phyloP scores from a whole-genome alignment of 2,888 invertebrate species.

The Sipha maydis region DNA sequence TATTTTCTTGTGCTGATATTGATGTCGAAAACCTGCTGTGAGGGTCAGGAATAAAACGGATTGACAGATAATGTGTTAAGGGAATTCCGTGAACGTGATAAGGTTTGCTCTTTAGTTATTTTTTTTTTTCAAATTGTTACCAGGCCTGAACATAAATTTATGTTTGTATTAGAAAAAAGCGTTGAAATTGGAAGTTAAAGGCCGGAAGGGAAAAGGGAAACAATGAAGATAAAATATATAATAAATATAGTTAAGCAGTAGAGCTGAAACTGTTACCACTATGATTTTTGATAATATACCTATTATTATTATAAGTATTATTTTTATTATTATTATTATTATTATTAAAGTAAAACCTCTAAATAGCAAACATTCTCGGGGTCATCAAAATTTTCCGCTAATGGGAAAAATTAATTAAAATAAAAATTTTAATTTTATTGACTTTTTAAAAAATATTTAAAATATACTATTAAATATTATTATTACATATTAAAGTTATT shows the following conservation, averaged over 20 bases:
- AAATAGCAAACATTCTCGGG: too few relatives aligned
- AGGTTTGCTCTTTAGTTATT: conserved; percentile 19
- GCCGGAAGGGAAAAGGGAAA: not conserved
- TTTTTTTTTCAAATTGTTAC: conserved; percentile 38
- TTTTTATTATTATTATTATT: too few relatives aligned
- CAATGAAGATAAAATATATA: not conserved
- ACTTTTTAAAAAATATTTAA: too few relatives aligned
- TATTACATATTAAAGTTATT: too few relatives aligned
- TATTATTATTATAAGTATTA: too few relatives aligned
- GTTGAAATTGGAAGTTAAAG: conserved; percentile 29
- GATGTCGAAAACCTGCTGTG: too few relatives aligned
- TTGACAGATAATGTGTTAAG: conserved; percentile 43
- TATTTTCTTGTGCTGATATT: too few relatives aligned
- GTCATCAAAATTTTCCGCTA: too few relatives aligned
- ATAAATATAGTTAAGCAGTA: not conserved
- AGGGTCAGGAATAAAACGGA: conserved; percentile 50
- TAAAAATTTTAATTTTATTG: too few relatives aligned
- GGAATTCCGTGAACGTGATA: conserved; percentile 43
- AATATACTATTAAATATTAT: too few relatives aligned
- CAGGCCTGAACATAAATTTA: not conserved
- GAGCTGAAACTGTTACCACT: not conserved
- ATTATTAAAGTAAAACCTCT: too few relatives aligned
- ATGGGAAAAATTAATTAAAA: too few relatives aligned
- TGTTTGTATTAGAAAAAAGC: conserved; percentile 28
- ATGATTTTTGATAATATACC: not conserved